phyloP scores from a whole-genome alignment of 23 tunicate genomes.

The Oikopleura dioica region DNA sequence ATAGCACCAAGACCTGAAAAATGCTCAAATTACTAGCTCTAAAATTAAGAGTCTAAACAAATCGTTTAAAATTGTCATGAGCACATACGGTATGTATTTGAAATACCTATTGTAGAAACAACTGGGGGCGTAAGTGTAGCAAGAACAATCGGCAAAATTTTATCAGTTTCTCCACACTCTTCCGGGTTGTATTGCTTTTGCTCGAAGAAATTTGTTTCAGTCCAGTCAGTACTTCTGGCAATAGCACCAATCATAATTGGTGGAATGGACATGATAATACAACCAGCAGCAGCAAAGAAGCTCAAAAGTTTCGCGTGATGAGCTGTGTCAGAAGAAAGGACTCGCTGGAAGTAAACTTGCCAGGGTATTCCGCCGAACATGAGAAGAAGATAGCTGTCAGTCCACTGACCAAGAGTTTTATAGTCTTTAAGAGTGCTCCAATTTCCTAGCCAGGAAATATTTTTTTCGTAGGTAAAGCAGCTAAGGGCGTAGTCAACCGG shows the following conservation, averaged over 20 bases:
- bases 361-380: conserved; percentile 74
- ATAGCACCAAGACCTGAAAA: conserved; percentile 75
- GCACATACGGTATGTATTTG: too few species aligned
- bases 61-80: too few species aligned
- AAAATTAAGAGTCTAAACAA: too few species aligned
- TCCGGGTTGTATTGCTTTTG: background rate
- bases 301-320: conserved; percentile 33
- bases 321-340: conserved; percentile 33
- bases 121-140: conserved; percentile 33
- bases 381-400: background rate
- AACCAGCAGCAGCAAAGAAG: conserved; percentile 44
- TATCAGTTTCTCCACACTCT: background rate
- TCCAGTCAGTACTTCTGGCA: conserved; percentile 14
- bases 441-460: background rate
- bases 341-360: conserved; percentile 81
- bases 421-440: background rate
- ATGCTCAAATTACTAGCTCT: too few species aligned
- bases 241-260: conserved; percentile 50
- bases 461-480: too few species aligned
- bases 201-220: background rate
- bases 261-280: conserved; percentile 51
- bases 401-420: background rate
- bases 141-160: conserved; percentile 36
- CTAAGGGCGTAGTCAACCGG: too few species aligned
- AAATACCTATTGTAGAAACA: conserved; percentile 32